Percentiles rank a stretch among this genome's conserved stretches.
Evolutionary conservation across 2,888 invertebrate species (phyloP).

Genomic region (Sceliomorpha sp.): DNA sequence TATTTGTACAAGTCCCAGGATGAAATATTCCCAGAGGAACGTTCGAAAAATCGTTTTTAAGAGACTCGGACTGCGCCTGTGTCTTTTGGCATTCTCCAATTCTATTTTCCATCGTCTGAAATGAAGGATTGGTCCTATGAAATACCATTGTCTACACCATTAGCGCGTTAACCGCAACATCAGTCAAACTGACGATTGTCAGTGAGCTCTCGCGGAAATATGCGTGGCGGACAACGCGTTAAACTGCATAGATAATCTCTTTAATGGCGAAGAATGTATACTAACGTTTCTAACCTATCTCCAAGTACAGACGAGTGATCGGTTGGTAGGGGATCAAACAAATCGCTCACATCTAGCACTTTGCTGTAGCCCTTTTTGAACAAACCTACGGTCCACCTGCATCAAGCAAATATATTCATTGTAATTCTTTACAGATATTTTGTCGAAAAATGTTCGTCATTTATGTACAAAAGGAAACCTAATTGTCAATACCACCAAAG

Average conservation of each 20-base stretch:
- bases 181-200: too few species aligned
- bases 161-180: too few species aligned
- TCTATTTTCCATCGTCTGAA: conserved; percentile 81
- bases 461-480: too few species aligned
- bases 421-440: too few species aligned
- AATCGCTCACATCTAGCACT: conserved; percentile 87
- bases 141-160: conserved; percentile 4
- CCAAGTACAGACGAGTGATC: conserved; percentile 87
- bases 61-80: conserved; percentile 78
- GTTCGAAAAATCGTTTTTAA: conserved; percentile 79
- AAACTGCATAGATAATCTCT: too few species aligned
- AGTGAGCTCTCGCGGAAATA: too few species aligned
- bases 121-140: conserved; percentile 10
- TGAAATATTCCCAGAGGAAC: conserved; percentile 79
- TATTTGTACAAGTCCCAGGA: conserved; percentile 80
- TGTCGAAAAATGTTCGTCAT: too few species aligned
- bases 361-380: conserved; percentile 88
- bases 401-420: conserved; percentile 69
- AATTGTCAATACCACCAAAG: conserved; percentile 86
- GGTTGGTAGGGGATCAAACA: conserved; percentile 85
- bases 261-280: too few species aligned
- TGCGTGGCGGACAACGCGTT: too few species aligned
- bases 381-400: conserved; percentile 88
- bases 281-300: conserved; percentile 85
- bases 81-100: conserved; percentile 70